phyloP scores from a whole-genome alignment of 2,888 invertebrate genomes.

The Heliconius ismenius region DNA sequence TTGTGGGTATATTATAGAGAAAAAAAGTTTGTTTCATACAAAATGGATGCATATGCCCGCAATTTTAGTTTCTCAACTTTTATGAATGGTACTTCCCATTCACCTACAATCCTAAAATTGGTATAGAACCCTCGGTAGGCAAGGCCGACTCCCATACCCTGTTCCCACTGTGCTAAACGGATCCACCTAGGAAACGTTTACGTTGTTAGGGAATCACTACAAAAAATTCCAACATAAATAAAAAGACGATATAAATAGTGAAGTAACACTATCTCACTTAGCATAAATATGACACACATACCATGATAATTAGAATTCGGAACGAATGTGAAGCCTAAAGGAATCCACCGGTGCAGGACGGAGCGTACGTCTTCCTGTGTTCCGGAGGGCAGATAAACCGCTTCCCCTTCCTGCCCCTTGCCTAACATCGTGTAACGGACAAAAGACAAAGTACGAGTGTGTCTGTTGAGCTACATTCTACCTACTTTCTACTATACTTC shows the following conservation, averaged over 20 bases:
- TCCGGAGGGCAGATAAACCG: constrained; percentile 80
- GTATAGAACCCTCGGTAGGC: no score
- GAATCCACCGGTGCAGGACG: constrained; percentile 64
- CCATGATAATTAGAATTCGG: constrained; percentile 60
- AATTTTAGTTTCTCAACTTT: no score
- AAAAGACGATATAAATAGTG: not conserved
- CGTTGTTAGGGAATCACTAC: no score
- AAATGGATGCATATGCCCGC: no score
- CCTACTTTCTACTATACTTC: constrained; percentile 36
- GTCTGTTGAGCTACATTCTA: constrained; percentile 60
- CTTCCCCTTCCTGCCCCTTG: constrained; percentile 79
- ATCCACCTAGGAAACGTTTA: no score
- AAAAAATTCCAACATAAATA: not conserved
- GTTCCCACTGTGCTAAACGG: no score
- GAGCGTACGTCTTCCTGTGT: constrained; percentile 74
- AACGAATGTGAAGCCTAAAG: constrained; percentile 71
- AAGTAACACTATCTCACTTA: constrained; percentile 8
- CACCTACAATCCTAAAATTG: no score
- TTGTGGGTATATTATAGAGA: no score
- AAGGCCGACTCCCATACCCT: no score
- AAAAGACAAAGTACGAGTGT: constrained; percentile 70
- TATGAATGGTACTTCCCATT: no score
- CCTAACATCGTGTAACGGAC: constrained; percentile 75
- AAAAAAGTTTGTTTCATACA: no score
- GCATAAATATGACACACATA: constrained; percentile 31